These are phyloP conservation scores for Pristionchus japonicus DNA, from an alignment of 2,888 invertebrate species.

Conservation along the genomic window DNA sequence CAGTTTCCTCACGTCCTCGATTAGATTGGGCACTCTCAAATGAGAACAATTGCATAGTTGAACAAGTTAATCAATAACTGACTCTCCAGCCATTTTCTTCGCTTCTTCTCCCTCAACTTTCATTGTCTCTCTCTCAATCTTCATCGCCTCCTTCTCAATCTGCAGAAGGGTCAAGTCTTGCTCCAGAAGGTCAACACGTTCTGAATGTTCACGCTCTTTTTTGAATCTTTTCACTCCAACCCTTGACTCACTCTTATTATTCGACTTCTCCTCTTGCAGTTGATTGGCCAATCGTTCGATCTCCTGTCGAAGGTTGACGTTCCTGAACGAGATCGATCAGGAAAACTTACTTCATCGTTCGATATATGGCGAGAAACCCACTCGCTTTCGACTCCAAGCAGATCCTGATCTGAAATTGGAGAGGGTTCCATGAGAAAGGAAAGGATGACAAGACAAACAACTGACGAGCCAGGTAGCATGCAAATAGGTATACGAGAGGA, in stretches of 20 bases:
- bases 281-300: background rate
- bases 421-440: no score
- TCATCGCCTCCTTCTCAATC: background rate
- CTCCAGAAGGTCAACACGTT: background rate
- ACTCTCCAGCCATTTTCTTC: background rate
- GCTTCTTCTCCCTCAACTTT: background rate
- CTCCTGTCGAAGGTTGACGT: background rate
- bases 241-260: no score
- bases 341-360: no score
- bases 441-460: no score
- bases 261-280: background rate
- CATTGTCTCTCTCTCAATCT: background rate
- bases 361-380: background rate
- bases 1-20: background rate
- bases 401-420: no score
- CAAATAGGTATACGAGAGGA: no score
- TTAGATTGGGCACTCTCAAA: background rate
- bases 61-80: background rate
- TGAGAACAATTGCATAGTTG: background rate
- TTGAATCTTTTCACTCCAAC: no score
- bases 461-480: no score
- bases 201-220: background rate
- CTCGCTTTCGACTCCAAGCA: background rate
- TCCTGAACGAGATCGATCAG: background rate
- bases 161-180: background rate